Base-by-base conservation (phyloP, 2,888 invertebrate species). In the Andrena camellia region DNA sequence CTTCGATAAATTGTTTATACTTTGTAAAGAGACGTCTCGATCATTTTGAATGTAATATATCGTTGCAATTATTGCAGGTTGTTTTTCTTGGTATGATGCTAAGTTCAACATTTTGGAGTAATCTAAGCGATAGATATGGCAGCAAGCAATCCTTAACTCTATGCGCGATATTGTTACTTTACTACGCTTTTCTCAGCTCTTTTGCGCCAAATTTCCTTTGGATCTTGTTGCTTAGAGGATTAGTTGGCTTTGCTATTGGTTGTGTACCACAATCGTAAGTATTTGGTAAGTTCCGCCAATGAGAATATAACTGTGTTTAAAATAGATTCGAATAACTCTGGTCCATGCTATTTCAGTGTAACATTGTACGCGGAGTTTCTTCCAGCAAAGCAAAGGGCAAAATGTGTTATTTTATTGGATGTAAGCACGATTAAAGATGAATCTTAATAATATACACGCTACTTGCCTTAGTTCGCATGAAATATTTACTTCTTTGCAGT, bases 41-140 rank as follows among this genome's bases (percentile, higher is more conserved):
- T 54, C 20, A 33, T 20, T 20, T 80, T 48, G 35, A 31, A 33
- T 35, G 6, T 59, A 48, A 72, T n/a, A 20, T 42, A 13, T 63
- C 48, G 29, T 67, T 26, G 7, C 7, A 60, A 72, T 81, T 66
- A 13, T 92, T 92, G 60, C 91, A 96, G 96, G 94, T 96, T 79
- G 99, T 99, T 1, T 99, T 99, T 93, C 95, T 98, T 90, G 99
- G 99, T 75, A 99, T 99, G 99, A 99, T 99, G 99, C 94, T 98
- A 48, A 98, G 98, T 90, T 98, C 98, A 0, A 97, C 98, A 83
- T 97, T 99, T 94, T 99, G 99, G 99, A 98, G 98, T 23, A 98
- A 98, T 92, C 95, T 99, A 72, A 98, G 98, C 94, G 99, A 99
- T 94, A 96, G 97, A 93, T 98, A 98, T 94, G 98, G 99, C 54